Percentiles rank a stretch among this genome's conserved stretches.
Conservation (phyloP, 1,140 invertebrate species). For the Tetranychus urticae region DNA sequence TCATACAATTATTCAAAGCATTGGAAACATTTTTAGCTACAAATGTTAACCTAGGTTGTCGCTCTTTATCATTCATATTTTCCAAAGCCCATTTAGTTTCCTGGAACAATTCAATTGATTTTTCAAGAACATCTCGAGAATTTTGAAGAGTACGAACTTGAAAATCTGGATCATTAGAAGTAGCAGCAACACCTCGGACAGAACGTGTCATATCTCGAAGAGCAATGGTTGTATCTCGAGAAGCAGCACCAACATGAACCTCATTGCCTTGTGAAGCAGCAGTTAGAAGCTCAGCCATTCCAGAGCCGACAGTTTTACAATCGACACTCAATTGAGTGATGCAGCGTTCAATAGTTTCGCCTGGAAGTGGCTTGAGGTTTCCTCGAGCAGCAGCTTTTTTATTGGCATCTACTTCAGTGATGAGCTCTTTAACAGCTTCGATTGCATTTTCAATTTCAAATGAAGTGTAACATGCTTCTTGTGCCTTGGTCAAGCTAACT, state of each 20-base stretch:
- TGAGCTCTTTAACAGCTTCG: slow-evolving; percentile 48
- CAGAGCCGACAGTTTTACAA: slow-evolving; percentile 35
- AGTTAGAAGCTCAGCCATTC: slow-evolving; percentile 55
- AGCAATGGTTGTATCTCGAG: slow-evolving; percentile 48
- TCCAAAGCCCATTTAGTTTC: slow-evolving; percentile 39
- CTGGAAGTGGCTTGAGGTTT: slow-evolving; percentile 51
- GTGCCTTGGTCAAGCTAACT: slow-evolving; percentile 51
- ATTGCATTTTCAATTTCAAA: slow-evolving; percentile 57
- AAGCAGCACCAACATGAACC: slow-evolving; percentile 53
- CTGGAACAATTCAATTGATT: slow-evolving; percentile 46
- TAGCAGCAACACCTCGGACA: slow-evolving; percentile 43
- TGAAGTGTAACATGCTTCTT: slow-evolving; percentile 55
- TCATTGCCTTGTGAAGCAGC: slow-evolving; percentile 60
- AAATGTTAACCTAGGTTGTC: slow-evolving; percentile 31
- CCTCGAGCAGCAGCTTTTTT: slow-evolving; percentile 41
- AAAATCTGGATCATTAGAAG: slow-evolving; percentile 32
- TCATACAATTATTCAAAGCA: slow-evolving; percentile 33
- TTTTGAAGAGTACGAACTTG: slow-evolving; percentile 39
- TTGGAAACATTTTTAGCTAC: slow-evolving; percentile 24
- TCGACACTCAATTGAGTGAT: slow-evolving; percentile 41
- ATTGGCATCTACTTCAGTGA: slow-evolving; percentile 56
- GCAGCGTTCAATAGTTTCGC: slow-evolving; percentile 54
- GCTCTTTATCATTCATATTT: slow-evolving; percentile 31
- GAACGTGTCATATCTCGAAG: slow-evolving; percentile 41
- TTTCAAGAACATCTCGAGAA: slow-evolving; percentile 49